Evolutionary conservation across 1,140 invertebrate genomes (phyloP), one percentile per base, ranked within the genome.

Genomic region (Anastrepha ludens): DNA sequence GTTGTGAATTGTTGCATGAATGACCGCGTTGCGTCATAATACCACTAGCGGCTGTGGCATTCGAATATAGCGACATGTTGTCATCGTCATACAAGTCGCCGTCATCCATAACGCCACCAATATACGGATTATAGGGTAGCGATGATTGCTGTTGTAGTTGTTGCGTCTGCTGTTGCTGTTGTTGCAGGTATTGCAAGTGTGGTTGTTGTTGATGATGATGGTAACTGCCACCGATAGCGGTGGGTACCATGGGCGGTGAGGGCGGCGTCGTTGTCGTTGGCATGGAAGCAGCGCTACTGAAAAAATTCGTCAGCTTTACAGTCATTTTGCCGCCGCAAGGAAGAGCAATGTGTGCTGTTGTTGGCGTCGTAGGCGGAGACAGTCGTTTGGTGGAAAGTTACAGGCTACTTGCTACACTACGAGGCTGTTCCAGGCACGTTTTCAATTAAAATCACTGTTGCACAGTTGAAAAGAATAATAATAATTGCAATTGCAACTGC

Each of bases 291-390:
- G 47, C 78, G 85, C 74, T 87, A 74, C 90, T 90, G 90, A 92
- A 91, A 41, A 92, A 88, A 88, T 92, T 92, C 67, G 90, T 89
- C 88, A 92, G 89, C 91, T 92, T 92, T 87, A 92, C 90, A 90
- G 91, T 92, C 91, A 92, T 92, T 86, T 89, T 90, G 20, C 59
- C 47, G 65, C 67, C 64, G 2, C 50, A 17, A 74, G 58, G 41
- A 87, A 64, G 59, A 50, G 58, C 17, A 58, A 50, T 17, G 17
- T 9, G 47, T 39, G 70, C 50, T 78, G 29, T 17, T 60, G 39
- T 41, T 13, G 50, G 20, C 41, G 74, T 81, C 41, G 64, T 87
- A 62, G 59, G 41, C 20, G 59, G 15, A 29, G 59, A 29, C 50
- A 20, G 74, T 81, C 58, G 44, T 55, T 85, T 88, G 50, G 78